Evolutionary conservation across 2,888 invertebrate genomes (phyloP).

Genomic region (Ditylenchus weischeri): DNA sequence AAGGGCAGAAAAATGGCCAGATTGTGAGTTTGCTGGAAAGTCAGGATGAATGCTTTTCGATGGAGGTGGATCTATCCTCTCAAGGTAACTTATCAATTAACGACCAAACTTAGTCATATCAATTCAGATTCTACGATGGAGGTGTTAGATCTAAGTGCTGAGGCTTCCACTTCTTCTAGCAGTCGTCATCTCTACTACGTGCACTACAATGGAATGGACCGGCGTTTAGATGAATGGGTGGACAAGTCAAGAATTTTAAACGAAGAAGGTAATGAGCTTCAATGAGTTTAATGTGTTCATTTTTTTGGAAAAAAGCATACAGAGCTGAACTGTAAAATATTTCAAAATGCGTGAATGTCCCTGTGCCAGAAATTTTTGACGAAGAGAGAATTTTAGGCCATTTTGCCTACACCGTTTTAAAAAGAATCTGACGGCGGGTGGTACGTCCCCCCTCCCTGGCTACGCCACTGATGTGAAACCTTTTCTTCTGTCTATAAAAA

Average conservation of each 20-base stretch:
- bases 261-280: constrained; percentile 2
- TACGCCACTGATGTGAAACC: too few relatives aligned
- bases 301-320: not conserved
- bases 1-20: constrained; percentile 7
- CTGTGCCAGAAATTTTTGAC: too few relatives aligned
- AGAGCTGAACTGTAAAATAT: constrained; percentile 14
- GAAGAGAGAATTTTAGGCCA: too few relatives aligned
- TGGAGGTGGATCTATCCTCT: too few relatives aligned
- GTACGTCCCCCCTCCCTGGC: too few relatives aligned
- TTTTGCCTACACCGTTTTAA: too few relatives aligned
- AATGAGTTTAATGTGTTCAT: too few relatives aligned
- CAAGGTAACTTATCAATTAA: too few relatives aligned
- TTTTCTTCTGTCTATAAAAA: not conserved
- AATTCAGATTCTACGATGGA: not conserved
- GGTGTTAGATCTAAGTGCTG: not conserved
- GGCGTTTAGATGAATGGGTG: constrained; percentile 55
- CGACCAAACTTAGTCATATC: not conserved
- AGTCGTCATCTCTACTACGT: constrained; percentile 42
- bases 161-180: not conserved
- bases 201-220: constrained; percentile 50
- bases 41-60: too few relatives aligned
- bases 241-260: constrained; percentile 37
- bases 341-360: not conserved
- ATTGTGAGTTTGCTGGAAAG: not conserved
- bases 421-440: too few relatives aligned